Conservation (phyloP, 2,888 invertebrate genomes). For the Neoaliturus tenellus region DNA sequence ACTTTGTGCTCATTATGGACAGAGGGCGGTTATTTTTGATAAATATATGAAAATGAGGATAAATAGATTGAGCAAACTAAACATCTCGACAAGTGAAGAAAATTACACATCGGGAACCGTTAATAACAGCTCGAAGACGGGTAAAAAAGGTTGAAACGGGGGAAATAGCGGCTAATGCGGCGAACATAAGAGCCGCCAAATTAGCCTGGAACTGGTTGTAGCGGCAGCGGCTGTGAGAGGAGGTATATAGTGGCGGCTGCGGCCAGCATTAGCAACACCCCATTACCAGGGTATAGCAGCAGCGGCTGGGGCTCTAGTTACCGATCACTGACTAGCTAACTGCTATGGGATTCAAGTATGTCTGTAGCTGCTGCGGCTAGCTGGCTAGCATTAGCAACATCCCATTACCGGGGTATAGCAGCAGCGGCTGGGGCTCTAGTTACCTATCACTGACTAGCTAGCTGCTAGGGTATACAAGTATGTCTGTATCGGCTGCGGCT, state of each 20-base stretch:
- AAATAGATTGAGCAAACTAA: constrained; percentile 50
- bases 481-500: constrained; percentile 15
- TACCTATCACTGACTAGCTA: no score
- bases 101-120: constrained; percentile 31
- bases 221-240: constrained; percentile 14
- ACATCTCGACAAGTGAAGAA: constrained; percentile 47
- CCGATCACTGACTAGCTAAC: background rate
- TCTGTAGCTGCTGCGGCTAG: background rate
- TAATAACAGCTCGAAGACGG: constrained; percentile 39
- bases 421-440: no score
- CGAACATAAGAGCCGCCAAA: constrained; percentile 32
- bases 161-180: constrained; percentile 46
- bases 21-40: constrained; percentile 33
- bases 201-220: constrained; percentile 33
- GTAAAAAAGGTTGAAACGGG: constrained; percentile 36
- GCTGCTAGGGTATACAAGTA: no score
- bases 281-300: constrained; percentile 36
- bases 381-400: no score
- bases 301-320: background rate
- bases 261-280: constrained; percentile 35
- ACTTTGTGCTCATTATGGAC: constrained; percentile 33
- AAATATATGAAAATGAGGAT: constrained; percentile 51
- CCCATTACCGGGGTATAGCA: no score
- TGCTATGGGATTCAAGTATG: background rate
- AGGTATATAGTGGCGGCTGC: constrained; percentile 1